These are phyloP conservation scores for Carterocephalus palaemon DNA, from an alignment of 2,888 invertebrate species.

Conservation along the genomic window DNA sequence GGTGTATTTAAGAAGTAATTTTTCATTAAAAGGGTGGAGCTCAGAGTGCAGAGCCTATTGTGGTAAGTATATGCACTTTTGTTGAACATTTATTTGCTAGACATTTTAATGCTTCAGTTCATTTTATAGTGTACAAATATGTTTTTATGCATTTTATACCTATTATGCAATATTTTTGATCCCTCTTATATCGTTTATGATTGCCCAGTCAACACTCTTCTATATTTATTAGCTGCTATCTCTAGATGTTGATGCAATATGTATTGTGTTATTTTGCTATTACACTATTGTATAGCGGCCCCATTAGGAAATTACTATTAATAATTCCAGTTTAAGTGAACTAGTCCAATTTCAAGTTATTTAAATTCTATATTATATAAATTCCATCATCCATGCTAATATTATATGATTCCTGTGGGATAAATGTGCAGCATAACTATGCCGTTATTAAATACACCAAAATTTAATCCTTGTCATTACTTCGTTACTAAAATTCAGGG, in stretches of 20 bases:
- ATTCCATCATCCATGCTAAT: too few species aligned
- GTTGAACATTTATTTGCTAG: slow-evolving; percentile 10
- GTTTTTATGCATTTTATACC: slow-evolving; percentile 32
- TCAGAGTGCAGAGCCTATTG: slow-evolving; percentile 95
- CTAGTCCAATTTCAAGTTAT: too few species aligned
- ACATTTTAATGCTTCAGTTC: slow-evolving; percentile 39
- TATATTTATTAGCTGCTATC: slow-evolving; percentile 63
- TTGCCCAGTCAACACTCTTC: slow-evolving; percentile 22
- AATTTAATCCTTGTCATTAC: too few species aligned
- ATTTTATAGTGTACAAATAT: slow-evolving; percentile 32
- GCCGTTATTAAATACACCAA: too few species aligned
- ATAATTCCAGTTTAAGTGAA: too few species aligned
- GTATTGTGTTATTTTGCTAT: slow-evolving; percentile 46
- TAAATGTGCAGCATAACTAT: too few species aligned
- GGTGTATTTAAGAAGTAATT: slow-evolving; percentile 39
- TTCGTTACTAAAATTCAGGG: too few species aligned
- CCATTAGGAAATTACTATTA: too few species aligned
- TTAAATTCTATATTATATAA: too few species aligned
- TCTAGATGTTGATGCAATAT: slow-evolving; percentile 69
- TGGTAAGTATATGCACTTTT: slow-evolving; percentile 86
- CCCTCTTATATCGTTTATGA: slow-evolving; percentile 21
- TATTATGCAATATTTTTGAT: slow-evolving; percentile 20
- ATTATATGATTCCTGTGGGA: too few species aligned
- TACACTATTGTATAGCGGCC: too few species aligned
- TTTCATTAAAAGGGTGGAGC: slow-evolving; percentile 84